Evolutionary conservation across 2,888 invertebrate genomes (phyloP).

Genomic region (Mythimna loreyi): DNA sequence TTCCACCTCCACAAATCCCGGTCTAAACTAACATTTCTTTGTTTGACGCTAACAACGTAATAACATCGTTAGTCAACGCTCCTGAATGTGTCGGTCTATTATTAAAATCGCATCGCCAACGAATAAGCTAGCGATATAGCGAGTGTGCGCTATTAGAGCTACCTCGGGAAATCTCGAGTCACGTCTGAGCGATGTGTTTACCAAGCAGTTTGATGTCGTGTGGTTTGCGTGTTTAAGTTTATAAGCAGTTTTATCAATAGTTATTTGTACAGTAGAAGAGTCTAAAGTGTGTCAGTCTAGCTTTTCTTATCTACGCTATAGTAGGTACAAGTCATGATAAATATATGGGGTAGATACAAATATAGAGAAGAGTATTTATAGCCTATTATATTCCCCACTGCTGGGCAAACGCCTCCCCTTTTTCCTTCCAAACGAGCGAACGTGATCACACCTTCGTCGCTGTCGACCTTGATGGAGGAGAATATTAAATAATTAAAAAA

Average conservation of each 20-base stretch:
- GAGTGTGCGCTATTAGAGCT: slow-evolving; percentile 52
- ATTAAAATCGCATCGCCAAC: slow-evolving; percentile 58
- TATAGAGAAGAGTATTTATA: neutral
- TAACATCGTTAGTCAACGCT: slow-evolving; percentile 48
- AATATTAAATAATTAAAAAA: no score
- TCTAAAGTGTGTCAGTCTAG: neutral
- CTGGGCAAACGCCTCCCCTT: no score
- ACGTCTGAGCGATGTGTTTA: slow-evolving; percentile 43
- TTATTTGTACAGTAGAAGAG: no score
- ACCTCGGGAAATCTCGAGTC: slow-evolving; percentile 47
- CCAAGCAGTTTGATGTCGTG: slow-evolving; percentile 26
- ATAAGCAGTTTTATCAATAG: neutral
- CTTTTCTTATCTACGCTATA: no score
- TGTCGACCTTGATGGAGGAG: no score
- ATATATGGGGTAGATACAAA: neutral
- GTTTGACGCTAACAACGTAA: slow-evolving; percentile 49
- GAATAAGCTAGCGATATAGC: slow-evolving; percentile 61
- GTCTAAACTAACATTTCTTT: slow-evolving; percentile 1
- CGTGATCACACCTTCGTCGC: no score
- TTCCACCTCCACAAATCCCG: slow-evolving; percentile 4
- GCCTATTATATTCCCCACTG: no score
- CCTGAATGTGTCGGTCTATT: slow-evolving; percentile 52
- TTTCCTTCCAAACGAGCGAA: no score
- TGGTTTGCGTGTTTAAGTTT: slow-evolving; percentile 8
- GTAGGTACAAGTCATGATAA: neutral